Evolutionary conservation across 2,888 invertebrate genomes (phyloP), one percentile per base, ranked within the genome.

Genomic region (Drosophila sordidula): DNA sequence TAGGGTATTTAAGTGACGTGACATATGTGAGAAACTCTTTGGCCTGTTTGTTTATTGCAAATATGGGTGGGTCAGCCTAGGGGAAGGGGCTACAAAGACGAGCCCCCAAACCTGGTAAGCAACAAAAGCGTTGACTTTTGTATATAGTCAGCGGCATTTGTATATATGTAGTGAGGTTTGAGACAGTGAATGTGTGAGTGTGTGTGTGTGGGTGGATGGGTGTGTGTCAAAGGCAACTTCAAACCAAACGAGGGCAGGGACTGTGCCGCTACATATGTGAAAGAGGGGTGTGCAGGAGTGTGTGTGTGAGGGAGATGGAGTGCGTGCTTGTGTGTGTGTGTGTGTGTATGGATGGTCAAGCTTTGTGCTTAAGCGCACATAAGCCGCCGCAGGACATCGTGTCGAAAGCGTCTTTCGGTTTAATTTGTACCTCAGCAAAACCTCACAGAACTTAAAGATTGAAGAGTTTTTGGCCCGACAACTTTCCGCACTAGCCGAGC

Each of bases 341-440:
- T 42, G 74, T 59, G 64, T 52, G 67, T 55, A 41, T 65, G 39
- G 34, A 44, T 62, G 83, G 89, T 84, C 85, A 86, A 89, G 85
- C 87, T 87, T 86, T 87, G 70, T 58, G 69, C 88, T 81, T 81
- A 89, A 89, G 82, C 88, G 87, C 87, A 86, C 79, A 81, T 86
- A 86, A 86, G 87, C 80, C 78, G 78, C 87, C 86, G 79, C 73
- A 78, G 87, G 84, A 75, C 78, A 83, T 72, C 66, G 80, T 80
- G 69, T 80, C 47, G 45, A 54, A 69, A 55, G 55, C 69, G 73
- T 70, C 75, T 85, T 81, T 67, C 44, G 74, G 80, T 76, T 87
- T 70, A 83, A 87, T 87, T 79, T 74, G 77, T 70, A 62, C 68
- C 74, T 73, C 16, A 14, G 34, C 76, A 47, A 71, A 75, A 70